phyloP scores from a whole-genome alignment of 30 jellyfish, hydroid and myxozoan genomes.

The Sanderia malayensis region DNA sequence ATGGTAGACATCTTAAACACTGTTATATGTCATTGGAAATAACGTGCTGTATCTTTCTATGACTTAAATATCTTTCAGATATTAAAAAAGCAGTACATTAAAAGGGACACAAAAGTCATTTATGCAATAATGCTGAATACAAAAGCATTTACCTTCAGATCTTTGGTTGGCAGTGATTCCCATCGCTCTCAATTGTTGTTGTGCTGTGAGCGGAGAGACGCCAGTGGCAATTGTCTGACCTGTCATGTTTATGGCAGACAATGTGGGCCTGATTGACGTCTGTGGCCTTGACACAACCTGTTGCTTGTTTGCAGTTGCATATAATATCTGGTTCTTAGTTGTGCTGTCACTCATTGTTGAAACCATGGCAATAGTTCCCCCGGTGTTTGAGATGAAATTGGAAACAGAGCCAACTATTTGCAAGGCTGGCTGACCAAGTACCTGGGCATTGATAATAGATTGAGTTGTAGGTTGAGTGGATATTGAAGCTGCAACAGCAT shows the following conservation, averaged over 20 bases:
- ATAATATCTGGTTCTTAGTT: neutral
- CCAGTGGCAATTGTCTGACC: neutral
- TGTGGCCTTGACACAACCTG: neutral
- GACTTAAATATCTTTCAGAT: no score
- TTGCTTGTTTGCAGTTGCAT: neutral
- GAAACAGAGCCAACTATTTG: conserved; percentile 4
- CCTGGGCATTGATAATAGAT: neutral
- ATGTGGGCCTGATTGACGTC: neutral
- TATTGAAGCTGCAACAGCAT: neutral
- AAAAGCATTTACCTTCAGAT: neutral
- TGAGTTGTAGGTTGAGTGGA: neutral
- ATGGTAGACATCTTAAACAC: no score
- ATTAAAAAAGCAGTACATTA: no score
- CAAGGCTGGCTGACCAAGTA: neutral
- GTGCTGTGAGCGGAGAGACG: neutral
- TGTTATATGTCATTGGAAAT: no score
- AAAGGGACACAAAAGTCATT: no score
- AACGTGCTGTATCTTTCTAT: no score
- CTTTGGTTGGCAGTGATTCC: neutral
- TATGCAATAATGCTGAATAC: no score
- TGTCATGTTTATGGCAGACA: neutral
- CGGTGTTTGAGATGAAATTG: neutral
- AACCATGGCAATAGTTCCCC: neutral
- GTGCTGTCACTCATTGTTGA: neutral
- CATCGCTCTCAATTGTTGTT: neutral